Evolutionary conservation across 2,113 vertebrate species (phyloP), one percentile per base, ranked within the genome.

Genomic region (Catharus bicknelli): DNA sequence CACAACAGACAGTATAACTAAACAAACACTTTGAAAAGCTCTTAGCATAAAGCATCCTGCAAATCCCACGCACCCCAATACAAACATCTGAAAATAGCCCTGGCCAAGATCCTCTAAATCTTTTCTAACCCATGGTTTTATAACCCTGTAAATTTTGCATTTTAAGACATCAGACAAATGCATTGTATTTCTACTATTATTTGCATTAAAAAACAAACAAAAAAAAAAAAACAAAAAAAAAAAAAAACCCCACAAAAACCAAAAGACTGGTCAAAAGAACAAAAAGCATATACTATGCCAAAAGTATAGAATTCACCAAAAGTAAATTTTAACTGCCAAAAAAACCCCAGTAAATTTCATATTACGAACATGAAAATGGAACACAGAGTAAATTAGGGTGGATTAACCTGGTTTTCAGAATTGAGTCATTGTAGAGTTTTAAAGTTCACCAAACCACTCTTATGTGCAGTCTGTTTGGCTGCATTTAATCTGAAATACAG

Each of bases 241-340:
- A n/a, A 40, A 40, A 40, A 40, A 36, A 36, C 7, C 34, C 38
- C 38, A 40, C 38, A 40, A 40, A 40, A 40, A 40, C 12, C 10
- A 47, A 22, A 22, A 48, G 21, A 47, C 45, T 83, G 91, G 91
- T 95, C 96, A 97, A 96, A 96, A 94, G 32, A 94, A n/a, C 11
- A 90, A 96, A 95, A 94, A 90, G 34, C 85, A 81, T 50, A 25
- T 73, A 69, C 79, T 53, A 83, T n/a, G n/a, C 12, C 50, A 57
- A 21, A 83, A 85, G 8, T 30, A 88, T 12, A 64, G 54, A 97
- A 96, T 95, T 96, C 88, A 83, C 73, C 92, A 96, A 96, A 96
- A 73, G 84, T 90, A 97, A 96, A 96, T 98, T 95, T 97, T 97
- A 97, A 96, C 54, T 96, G 94, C 88, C 29, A 83, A 96, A 96